Percentiles rank a stretch among this genome's conserved stretches.
phyloP scores from a whole-genome alignment of 1,140 invertebrate genomes.

The Globodera ellingtonae region DNA sequence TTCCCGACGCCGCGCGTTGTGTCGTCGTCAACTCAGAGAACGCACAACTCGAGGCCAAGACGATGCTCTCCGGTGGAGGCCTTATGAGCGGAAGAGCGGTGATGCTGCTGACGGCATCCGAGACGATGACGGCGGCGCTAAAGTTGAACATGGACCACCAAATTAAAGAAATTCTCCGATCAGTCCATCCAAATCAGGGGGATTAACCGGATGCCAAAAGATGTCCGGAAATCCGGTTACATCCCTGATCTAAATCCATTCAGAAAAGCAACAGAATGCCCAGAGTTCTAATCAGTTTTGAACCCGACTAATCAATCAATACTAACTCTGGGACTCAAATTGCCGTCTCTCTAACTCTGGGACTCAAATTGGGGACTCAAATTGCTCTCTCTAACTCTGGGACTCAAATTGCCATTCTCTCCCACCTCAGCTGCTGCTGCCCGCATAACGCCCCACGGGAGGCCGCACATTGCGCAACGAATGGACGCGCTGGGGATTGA shows the following conservation, averaged over 20 bases:
- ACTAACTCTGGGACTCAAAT: not conserved
- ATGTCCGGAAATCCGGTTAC: no score
- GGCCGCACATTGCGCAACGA: conserved; percentile 12
- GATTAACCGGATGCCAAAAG: no score
- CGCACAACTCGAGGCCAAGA: conserved; percentile 2
- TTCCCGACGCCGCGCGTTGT: not conserved
- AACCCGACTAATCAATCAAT: no score
- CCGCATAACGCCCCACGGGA: conserved; percentile 13
- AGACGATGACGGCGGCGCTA: not conserved
- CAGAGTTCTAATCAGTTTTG: no score
- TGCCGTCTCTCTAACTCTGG: no score
- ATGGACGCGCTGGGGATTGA: conserved; percentile 14
- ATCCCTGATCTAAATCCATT: no score
- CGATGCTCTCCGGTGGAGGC: not conserved
- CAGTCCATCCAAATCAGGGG: no score
- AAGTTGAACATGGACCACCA: not conserved
- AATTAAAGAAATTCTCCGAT: no score
- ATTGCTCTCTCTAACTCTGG: no score
- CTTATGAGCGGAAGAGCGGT: conserved; percentile 5
- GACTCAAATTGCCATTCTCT: not conserved
- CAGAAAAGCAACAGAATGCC: no score
- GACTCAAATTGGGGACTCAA: no score
- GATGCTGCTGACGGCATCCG: not conserved
- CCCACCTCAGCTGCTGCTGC: conserved; percentile 5
- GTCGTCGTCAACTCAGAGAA: not conserved